Evolutionary conservation across 1,140 invertebrate genomes (phyloP), one percentile per base, ranked within the genome.

Genomic region (Sycophila sp.): DNA sequence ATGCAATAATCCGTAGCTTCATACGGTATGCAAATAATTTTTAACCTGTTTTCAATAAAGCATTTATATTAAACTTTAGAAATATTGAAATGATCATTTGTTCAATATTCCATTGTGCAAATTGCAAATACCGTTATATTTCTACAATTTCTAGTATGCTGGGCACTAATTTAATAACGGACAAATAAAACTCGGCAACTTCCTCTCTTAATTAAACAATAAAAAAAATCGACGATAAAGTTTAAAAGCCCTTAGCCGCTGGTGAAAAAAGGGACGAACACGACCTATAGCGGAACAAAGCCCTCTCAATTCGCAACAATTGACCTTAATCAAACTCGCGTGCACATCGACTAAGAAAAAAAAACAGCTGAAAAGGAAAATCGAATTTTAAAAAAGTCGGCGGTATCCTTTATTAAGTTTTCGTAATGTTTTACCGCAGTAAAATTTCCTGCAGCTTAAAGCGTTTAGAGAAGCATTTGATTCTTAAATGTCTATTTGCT

Each of bases 271-370:
- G 15, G 28, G 38, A 49, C 17, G 28, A 55, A 13, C 19, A 22
- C 15, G 10, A n/a, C 4, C 15, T 58, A 51, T 47, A 5, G 36
- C 26, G 42, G 42, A 45, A 51, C 63, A 55, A 56, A 71, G 30
- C 30, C 40, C 40, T 56, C 40, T 64, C 38, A 64, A 64, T 70
- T 64, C 40, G 17, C 22, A 8, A 19, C 68, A 70, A 70, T 70
- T 64, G 68, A 28, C 24, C 60, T 26, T 64, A 70, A 70, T 70
- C 38, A 47, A 15, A 26, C 75, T 74, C 77, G 79, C 84, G 75
- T 79, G 19, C 15, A 38, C 15, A 19, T 30, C 4, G 22, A 38
- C 28, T n/a, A 56, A 22, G 10, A 58, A 26, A 30, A 47, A 58
- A 53, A 40, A 67, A 40, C 38, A 28, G 38, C 47, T 26, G n/a